Conservation (phyloP, 2,888 invertebrate species). For the Cotesia congregata region DNA sequence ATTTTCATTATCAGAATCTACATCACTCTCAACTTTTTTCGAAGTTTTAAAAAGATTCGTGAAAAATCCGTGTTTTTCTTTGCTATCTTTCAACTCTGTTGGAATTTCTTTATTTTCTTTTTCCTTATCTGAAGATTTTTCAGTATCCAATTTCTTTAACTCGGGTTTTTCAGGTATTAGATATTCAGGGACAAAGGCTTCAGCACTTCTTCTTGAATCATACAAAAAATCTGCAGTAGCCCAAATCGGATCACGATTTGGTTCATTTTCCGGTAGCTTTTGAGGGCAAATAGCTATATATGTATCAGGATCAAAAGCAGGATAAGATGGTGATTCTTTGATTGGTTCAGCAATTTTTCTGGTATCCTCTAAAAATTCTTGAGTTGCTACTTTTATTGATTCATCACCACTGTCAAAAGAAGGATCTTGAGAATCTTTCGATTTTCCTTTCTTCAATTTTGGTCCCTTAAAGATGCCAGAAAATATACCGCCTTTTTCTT, state of each 20-base stretch:
- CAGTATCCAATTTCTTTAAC: slow-evolving; percentile 23
- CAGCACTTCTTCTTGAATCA: slow-evolving; percentile 72
- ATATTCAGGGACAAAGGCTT: slow-evolving; percentile 60
- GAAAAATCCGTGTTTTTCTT: slow-evolving; percentile 59
- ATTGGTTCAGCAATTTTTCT: slow-evolving; percentile 49
- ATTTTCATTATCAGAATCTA: slow-evolving; percentile 44
- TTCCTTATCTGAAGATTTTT: slow-evolving; percentile 39
- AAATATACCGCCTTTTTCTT: slow-evolving; percentile 60
- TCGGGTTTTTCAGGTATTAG: slow-evolving; percentile 42
- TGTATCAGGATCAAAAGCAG: slow-evolving; percentile 35
- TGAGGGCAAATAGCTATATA: slow-evolving; percentile 40
- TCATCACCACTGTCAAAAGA: slow-evolving; percentile 67
- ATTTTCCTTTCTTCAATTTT: slow-evolving; percentile 61
- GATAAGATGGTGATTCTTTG: slow-evolving; percentile 30
- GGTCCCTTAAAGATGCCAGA: slow-evolving; percentile 65
- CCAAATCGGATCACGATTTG: slow-evolving; percentile 61
- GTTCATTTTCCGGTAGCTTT: slow-evolving; percentile 38
- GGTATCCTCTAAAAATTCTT: slow-evolving; percentile 55
- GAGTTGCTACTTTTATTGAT: slow-evolving; percentile 53
- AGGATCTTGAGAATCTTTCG: slow-evolving; percentile 62
- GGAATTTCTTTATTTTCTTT: slow-evolving; percentile 41
- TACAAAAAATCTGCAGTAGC: slow-evolving; percentile 62
- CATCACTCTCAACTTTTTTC: slow-evolving; percentile 55
- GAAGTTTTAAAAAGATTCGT: slow-evolving; percentile 58
- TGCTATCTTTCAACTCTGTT: slow-evolving; percentile 49